Evolutionary conservation across 2,888 invertebrate genomes (phyloP), one percentile per base, ranked within the genome.

Genomic region (Melanostoma mellinum): DNA sequence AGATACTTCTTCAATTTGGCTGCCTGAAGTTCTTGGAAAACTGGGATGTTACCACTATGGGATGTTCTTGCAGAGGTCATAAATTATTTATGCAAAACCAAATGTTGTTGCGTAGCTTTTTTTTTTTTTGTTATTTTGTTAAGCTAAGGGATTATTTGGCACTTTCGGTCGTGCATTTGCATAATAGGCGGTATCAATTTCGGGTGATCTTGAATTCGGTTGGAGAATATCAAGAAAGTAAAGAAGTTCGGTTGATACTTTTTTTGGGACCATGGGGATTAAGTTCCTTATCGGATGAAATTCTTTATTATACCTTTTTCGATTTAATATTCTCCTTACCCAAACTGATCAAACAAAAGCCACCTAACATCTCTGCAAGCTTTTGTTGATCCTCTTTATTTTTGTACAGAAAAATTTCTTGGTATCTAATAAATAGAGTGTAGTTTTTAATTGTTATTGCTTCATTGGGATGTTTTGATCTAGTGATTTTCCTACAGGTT

Each of bases 81-180:
- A 81, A 81, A 77, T 77, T 73, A 77, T 63, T 38, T 82, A 82
- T 75, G 76, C 77, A 73, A 77, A 82, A 68, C 52, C 61, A 53
- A 73, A 63, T 72, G 67, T 77, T 20, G 76, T 65, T 71, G 50
- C 48, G 65, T 36, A 30, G 69, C 6, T 38, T 48, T 1, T 3
- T 60, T 60, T 38, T 40, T 53, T 50, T 46, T 33, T 6, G 46
- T 35, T 33, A 46, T 36, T 42, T 35, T 50, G 30, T 35, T 4
- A 3, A 10, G n/a, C 42, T 61, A 52, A 52, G 42, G 20, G 20
- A 72, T 46, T 71, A 72, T 60, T 77, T 75, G 65, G 55, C 72
- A 78, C 67, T 81, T 78, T 60, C 53, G 20, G 20, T 38, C 32
- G 56, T 40, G 42, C 53, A 78, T 84, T 84, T 69, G 78, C 82